Evolutionary conservation across 1,140 invertebrate species (phyloP).

Genomic region (Holcopasites calliopsidis): DNA sequence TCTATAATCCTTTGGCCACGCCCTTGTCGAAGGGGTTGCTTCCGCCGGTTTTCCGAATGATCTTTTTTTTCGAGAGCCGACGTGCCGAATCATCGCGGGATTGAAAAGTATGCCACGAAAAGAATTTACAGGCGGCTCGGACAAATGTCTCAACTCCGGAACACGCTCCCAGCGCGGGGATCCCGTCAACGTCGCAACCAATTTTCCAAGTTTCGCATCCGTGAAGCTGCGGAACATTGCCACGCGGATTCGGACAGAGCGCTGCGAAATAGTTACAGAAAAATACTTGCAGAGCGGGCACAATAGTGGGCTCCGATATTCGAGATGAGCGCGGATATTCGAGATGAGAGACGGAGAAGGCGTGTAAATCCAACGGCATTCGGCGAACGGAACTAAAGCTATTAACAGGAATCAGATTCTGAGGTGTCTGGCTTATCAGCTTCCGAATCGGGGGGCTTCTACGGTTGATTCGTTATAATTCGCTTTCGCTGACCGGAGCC

Average conservation of each 20-base stretch:
- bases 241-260: neutral
- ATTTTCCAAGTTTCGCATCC: constrained; percentile 34
- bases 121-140: constrained; percentile 28
- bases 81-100: neutral
- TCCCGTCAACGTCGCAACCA: constrained; percentile 32
- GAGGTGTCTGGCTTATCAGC: constrained; percentile 27
- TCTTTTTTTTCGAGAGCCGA: neutral
- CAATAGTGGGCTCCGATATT: neutral
- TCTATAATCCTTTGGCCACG: neutral
- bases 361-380: neutral
- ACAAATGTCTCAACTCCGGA: constrained; percentile 32
- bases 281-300: neutral
- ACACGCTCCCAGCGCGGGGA: neutral
- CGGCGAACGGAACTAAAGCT: constrained; percentile 11
- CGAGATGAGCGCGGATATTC: neutral
- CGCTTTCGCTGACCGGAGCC: constrained; percentile 8
- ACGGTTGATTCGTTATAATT: constrained; percentile 41
- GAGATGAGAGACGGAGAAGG: neutral
- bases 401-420: constrained; percentile 29
- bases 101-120: constrained; percentile 12
- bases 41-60: too few species aligned
- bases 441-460: constrained; percentile 16
- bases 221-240: neutral
- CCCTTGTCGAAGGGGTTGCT: too few species aligned
- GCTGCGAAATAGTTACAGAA: neutral